Conservation (phyloP, 2,888 invertebrate genomes). For the Euzetes globulus region DNA sequence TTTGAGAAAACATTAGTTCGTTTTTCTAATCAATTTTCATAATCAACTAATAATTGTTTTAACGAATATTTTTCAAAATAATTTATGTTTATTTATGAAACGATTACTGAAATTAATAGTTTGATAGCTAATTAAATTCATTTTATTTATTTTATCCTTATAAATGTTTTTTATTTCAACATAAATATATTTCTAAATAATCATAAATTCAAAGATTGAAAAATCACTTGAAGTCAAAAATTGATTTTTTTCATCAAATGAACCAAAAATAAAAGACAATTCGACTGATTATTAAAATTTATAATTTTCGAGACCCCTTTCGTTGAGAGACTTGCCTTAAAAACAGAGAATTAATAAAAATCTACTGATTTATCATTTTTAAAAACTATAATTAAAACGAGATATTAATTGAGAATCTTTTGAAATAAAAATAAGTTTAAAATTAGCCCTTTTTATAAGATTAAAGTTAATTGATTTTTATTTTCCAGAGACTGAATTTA, state of each 20-base stretch:
- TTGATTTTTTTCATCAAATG: neutral
- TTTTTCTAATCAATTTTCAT: no score
- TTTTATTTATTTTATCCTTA: neutral
- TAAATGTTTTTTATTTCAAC: neutral
- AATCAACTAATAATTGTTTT: no score
- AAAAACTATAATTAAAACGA: neutral
- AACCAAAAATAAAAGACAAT: neutral
- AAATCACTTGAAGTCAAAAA: neutral
- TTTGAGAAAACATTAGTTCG: no score
- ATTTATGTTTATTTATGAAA: no score
- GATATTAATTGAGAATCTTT: neutral
- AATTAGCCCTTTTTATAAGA: no score
- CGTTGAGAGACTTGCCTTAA: neutral
- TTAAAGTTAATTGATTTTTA: neutral
- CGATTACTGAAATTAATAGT: no score
- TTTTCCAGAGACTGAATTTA: neutral
- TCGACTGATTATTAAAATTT: neutral
- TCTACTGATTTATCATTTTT: neutral
- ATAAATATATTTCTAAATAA: no score
- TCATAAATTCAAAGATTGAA: no score
- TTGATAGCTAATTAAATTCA: no score
- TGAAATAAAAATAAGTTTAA: neutral
- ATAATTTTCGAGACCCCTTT: neutral
- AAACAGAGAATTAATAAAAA: neutral
- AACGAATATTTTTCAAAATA: no score